Evolutionary conservation across 2,113 vertebrate species (phyloP).

Genomic region (Hyla sarda): DNA sequence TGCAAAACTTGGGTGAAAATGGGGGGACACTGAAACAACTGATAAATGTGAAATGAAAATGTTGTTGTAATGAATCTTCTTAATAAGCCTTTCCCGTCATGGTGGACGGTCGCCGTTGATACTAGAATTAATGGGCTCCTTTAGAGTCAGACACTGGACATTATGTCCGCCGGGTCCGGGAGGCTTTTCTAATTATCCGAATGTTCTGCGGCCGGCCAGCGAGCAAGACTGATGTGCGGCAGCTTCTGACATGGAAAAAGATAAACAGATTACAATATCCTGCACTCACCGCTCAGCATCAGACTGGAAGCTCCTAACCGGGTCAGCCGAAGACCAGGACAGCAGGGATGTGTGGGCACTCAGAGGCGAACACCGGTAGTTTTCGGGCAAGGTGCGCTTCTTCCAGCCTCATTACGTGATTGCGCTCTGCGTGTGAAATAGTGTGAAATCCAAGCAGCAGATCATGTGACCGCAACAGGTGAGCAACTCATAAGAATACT

Average conservation of each 20-base stretch:
- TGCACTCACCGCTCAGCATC: too few species aligned
- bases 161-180: background rate
- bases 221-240: background rate
- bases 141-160: background rate
- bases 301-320: too few species aligned
- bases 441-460: too few species aligned
- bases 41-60: slow-evolving; percentile 4
- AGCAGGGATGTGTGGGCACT: too few species aligned
- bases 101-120: background rate
- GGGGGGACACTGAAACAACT: background rate
- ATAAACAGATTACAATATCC: slow-evolving; percentile 22
- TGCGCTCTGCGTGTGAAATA: too few species aligned
- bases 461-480: too few species aligned
- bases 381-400: too few species aligned
- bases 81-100: background rate
- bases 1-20: background rate
- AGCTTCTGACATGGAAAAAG: background rate
- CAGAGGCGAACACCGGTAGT: too few species aligned
- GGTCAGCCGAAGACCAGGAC: too few species aligned
- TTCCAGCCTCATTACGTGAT: too few species aligned
- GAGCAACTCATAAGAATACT: too few species aligned
- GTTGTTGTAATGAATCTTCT: slow-evolving; percentile 1
- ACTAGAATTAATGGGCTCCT: background rate
- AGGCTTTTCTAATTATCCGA: slow-evolving; percentile 19
- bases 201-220: background rate